Evolutionary conservation across 2,888 invertebrate species (phyloP), one percentile per base, ranked within the genome.

Genomic region (Amphipoea lucens): DNA sequence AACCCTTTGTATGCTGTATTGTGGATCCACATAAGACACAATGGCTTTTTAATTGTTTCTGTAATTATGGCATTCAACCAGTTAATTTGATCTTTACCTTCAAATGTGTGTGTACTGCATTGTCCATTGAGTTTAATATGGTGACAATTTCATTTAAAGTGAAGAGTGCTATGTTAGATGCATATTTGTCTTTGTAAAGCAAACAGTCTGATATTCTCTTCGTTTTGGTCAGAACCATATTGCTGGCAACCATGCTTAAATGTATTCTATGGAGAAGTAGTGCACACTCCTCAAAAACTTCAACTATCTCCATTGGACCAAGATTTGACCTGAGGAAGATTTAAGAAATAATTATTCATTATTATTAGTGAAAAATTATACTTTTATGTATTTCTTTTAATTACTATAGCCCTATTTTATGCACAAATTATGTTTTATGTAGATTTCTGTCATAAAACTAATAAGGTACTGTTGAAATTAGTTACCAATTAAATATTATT

Each of bases 181-280:
- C 96, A 92, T 94, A 96, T 89, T 95, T 95, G 79, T 97, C 96
- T 91, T 94, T 93, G 81, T 94, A 91, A 17, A 96, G 87, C 69
- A 96, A 90, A 86, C 93, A 94, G 83, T 97, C 96, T 20, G 92
- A 84, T 78, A 95, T 87, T 79, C 93, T 94, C 51, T 94, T 93
- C 42, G 93, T 93, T 80, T 95, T 96, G 85, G 94, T 95, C 60
- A 97, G 81, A 36, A 95, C 94, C 80, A 95, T 85, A 67, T 94
- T 95, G 73, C 95, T 96, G 42, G 96, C 94, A 76, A 95, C 88
- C 89, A 96, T 91, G 85, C 96, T 96, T 36, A 96, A 90, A 81
- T 96, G 94, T 79, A 97, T 94, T 87, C 95, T 94, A 81, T 96
- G 94, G 36, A 97, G 86, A 78, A 96, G 96, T 84, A 95, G 94